Conservation (phyloP, 2,888 invertebrate genomes). For the Cerastis leucographa region DNA sequence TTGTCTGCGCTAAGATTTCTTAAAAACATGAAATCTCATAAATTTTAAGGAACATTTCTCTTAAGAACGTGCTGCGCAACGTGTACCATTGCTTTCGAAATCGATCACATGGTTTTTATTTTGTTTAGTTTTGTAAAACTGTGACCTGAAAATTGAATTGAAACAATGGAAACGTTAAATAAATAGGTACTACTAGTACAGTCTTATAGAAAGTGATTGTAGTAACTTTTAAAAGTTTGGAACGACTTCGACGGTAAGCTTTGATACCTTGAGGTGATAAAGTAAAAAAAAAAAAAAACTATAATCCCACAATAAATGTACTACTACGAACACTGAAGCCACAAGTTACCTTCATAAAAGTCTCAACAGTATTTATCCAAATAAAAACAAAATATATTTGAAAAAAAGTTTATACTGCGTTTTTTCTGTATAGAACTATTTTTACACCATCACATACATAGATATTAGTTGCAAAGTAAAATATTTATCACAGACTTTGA, state of each 20-base stretch:
- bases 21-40: conserved; percentile 69
- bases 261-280: background rate
- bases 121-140: conserved; percentile 23
- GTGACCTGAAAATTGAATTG: conserved; percentile 24
- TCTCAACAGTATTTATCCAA: too few relatives aligned
- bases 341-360: conserved; percentile 19
- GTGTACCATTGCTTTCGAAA: conserved; percentile 39
- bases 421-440: background rate
- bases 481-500: conserved; percentile 46
- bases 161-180: background rate
- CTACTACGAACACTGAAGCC: background rate
- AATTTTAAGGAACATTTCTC: conserved; percentile 64
- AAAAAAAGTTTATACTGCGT: background rate
- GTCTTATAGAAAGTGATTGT: background rate
- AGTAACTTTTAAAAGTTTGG: background rate
- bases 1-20: conserved; percentile 69
- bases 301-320: background rate
- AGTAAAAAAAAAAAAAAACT: background rate
- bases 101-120: conserved; percentile 34
- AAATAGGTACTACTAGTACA: background rate
- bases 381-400: background rate
- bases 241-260: background rate
- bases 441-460: background rate
- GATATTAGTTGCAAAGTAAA: conserved; percentile 24
- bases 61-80: conserved; percentile 40